Evolutionary conservation across 2,888 invertebrate genomes (phyloP), one percentile per base, ranked within the genome.

Genomic region (Yponomeuta plumbellus): DNA sequence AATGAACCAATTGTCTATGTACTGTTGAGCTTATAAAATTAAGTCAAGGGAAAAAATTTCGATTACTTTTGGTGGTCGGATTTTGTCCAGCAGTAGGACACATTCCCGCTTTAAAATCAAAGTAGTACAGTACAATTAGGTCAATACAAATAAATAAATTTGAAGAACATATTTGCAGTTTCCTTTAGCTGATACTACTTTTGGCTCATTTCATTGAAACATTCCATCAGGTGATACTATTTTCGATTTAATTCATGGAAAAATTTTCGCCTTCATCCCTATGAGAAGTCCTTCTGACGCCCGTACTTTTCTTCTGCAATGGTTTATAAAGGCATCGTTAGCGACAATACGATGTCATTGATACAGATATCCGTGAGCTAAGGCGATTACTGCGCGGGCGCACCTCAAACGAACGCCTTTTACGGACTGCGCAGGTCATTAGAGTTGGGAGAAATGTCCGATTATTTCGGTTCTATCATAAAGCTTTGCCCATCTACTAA

Each of bases 331-430:
- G 52, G 63, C 63, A 78, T 84, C 83, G 84, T 84, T 84, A 85
- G 81, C 76, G 76, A 80, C 81, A 83, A 81, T 80, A 76, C 78
- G 79, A 81, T 83, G 76, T 64, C 40, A 34, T 61, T 77, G 82
- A 84, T 84, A 82, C 79, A 81, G 83, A 84, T 84, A 85, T 84
- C 79, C 71, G 68, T 70, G 69, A 61, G 66, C 65, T 76, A 76
- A 81, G 79, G 75, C 80, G 85, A 84, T 85, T 82, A 80, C 79
- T 73, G 44, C 23, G 63, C 63, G 74, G 73, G 73, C 72, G 71
- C 78, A 76, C 75, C 76, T 78, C 82, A 82, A 85, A 83, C 83
- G 79, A 83, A 80, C 72, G 70, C 85, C 85, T 74, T 86, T 80
- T 84, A 86, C 72, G 85, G 86, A 69, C 67, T 20, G 66, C 72